Percentiles rank a stretch among this genome's conserved stretches.
Conservation (phyloP, 1,140 invertebrate species). For the Reticulitermes speratus region DNA sequence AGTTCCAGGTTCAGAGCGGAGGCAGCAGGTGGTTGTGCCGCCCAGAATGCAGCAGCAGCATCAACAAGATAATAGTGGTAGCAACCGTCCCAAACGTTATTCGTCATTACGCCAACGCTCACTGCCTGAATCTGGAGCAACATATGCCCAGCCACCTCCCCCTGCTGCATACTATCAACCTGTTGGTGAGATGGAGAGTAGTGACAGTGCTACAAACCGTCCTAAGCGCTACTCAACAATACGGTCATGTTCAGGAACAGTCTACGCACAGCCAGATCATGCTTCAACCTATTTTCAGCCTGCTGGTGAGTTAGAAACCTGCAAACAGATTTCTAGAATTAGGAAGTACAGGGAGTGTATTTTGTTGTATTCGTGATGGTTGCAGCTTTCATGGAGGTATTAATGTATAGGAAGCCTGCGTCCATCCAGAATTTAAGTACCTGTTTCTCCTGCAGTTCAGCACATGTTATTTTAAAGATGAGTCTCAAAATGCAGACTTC, state of each 20-base stretch:
- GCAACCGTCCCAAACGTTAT: conserved; percentile 68
- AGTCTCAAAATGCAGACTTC: no score
- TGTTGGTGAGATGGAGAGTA: not conserved
- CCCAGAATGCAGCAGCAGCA: conserved; percentile 38
- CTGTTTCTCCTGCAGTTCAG: no score
- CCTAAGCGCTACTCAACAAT: conserved; percentile 23
- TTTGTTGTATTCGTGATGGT: no score
- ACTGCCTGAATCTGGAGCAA: conserved; percentile 50
- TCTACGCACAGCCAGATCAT: not conserved
- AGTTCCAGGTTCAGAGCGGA: not conserved
- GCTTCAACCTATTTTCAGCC: not conserved
- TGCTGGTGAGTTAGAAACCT: not conserved
- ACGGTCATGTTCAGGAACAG: not conserved
- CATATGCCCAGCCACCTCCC: conserved; percentile 43
- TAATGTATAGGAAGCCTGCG: no score
- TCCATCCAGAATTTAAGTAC: no score
- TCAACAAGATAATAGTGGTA: conserved; percentile 40
- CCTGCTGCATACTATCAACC: conserved; percentile 41
- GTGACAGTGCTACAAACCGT: not conserved
- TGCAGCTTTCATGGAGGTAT: no score
- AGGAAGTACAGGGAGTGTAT: no score
- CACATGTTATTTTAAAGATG: no score
- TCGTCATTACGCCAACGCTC: conserved; percentile 70
- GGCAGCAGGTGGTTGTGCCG: conserved; percentile 33
- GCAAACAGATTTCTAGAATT: no score